Evolutionary conservation across 1,140 invertebrate genomes (phyloP).

Genomic region (Elysia chlorotica): DNA sequence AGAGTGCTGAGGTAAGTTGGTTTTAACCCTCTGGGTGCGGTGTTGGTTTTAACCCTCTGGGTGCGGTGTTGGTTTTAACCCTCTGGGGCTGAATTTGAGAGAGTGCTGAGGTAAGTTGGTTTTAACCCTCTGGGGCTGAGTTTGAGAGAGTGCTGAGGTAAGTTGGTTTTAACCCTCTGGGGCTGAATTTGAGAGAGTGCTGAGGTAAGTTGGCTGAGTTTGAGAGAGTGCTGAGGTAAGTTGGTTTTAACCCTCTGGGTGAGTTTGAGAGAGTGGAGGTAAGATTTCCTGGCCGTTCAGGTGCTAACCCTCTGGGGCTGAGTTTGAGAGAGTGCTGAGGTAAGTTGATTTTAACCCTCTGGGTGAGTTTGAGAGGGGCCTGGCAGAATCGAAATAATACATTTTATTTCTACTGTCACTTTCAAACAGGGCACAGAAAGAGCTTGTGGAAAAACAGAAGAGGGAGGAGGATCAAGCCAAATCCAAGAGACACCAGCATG

Average conservation of each 20-base stretch:
- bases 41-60: too few species aligned
- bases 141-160: too few species aligned
- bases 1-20: not conserved
- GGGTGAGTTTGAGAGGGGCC: not conserved
- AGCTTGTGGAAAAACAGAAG: conserved; percentile 60
- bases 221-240: too few species aligned
- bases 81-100: too few species aligned
- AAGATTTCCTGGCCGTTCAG: not conserved
- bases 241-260: too few species aligned
- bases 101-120: too few species aligned
- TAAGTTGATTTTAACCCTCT: not conserved
- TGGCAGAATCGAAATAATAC: not conserved
- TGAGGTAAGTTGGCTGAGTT: too few species aligned
- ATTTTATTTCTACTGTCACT: not conserved
- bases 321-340: not conserved
- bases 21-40: too few species aligned
- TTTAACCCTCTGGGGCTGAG: too few species aligned
- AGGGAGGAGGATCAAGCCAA: conserved; percentile 44
- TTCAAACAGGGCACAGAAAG: conserved; percentile 57
- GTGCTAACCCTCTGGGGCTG: not conserved
- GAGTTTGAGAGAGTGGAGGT: not conserved
- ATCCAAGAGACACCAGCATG: conserved; percentile 47
- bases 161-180: too few species aligned
- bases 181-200: too few species aligned
- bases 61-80: too few species aligned